Evolutionary conservation across 2,888 invertebrate species (phyloP).

Genomic region (Callinectes sapidus): DNA sequence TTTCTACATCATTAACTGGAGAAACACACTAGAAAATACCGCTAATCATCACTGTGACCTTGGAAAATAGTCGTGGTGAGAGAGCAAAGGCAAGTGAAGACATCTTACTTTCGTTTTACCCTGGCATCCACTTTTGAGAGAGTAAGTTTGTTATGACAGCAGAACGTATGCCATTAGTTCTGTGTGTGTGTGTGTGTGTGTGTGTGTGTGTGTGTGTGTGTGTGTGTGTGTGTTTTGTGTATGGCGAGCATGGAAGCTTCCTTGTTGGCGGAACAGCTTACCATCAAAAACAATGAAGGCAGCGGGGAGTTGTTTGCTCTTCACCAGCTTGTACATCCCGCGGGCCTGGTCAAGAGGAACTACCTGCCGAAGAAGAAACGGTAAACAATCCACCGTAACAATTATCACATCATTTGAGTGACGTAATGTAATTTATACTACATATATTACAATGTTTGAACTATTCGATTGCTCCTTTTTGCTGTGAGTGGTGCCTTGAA

Average conservation of each 20-base stretch:
- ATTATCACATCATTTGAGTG: neutral
- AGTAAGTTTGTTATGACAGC: neutral
- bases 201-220: too few relatives aligned
- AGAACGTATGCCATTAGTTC: neutral
- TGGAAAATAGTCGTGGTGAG: too few relatives aligned
- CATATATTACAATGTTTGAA: neutral
- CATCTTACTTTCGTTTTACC: neutral
- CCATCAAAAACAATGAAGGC: conserved; percentile 49
- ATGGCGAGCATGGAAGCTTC: too few relatives aligned
- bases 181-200: too few relatives aligned
- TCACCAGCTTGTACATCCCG: conserved; percentile 52
- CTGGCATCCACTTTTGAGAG: neutral
- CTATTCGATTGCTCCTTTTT: neutral
- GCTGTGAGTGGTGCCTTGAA: too few relatives aligned
- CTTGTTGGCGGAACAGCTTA: neutral
- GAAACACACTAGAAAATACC: too few relatives aligned
- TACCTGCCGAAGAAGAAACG: conserved; percentile 34
- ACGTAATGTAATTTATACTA: neutral
- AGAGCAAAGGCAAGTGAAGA: neutral
- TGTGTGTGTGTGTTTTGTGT: too few relatives aligned
- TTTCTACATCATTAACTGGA: too few relatives aligned
- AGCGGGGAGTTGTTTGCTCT: conserved; percentile 38
- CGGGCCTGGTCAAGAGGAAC: conserved; percentile 45
- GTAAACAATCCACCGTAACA: neutral
- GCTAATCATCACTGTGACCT: too few relatives aligned